phyloP scores from a whole-genome alignment of 2,113 vertebrate genomes.

The Limnothrissa miodon region DNA sequence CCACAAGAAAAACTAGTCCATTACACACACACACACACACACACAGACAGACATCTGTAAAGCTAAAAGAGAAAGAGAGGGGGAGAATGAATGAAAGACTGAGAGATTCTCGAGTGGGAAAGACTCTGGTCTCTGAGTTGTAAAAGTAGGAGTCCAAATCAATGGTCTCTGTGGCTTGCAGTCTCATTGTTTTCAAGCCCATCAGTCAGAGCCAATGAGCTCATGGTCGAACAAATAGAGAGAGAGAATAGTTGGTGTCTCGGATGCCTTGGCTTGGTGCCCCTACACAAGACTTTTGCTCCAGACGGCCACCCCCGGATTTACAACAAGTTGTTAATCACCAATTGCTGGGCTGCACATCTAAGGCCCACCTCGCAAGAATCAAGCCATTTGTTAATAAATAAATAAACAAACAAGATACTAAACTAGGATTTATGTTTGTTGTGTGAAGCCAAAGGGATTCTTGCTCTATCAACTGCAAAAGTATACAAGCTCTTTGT shows the following conservation, averaged over 20 bases:
- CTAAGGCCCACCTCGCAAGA: background rate
- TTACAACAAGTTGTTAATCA: background rate
- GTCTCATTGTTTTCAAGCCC: constrained; percentile 47
- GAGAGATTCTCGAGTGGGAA: background rate
- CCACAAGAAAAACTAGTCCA: constrained; percentile 33
- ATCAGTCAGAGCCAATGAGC: constrained; percentile 1
- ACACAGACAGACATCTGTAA: background rate
- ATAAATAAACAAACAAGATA: background rate
- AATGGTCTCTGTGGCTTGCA: constrained; percentile 21
- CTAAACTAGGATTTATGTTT: background rate
- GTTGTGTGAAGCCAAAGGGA: background rate
- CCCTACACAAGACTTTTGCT: background rate
- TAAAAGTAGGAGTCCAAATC: constrained; percentile 25
- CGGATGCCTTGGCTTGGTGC: background rate
- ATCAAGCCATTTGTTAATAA: background rate
- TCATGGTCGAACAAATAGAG: background rate
- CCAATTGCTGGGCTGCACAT: background rate
- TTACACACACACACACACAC: constrained; percentile 6
- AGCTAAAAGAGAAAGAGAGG: background rate
- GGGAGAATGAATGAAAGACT: background rate
- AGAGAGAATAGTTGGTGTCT: background rate
- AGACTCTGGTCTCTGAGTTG: background rate
- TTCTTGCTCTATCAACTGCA: background rate
- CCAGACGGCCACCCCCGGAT: background rate
- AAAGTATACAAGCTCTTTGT: background rate